Conservation (phyloP, 2,888 invertebrate species). For the Monopis laevigella region DNA sequence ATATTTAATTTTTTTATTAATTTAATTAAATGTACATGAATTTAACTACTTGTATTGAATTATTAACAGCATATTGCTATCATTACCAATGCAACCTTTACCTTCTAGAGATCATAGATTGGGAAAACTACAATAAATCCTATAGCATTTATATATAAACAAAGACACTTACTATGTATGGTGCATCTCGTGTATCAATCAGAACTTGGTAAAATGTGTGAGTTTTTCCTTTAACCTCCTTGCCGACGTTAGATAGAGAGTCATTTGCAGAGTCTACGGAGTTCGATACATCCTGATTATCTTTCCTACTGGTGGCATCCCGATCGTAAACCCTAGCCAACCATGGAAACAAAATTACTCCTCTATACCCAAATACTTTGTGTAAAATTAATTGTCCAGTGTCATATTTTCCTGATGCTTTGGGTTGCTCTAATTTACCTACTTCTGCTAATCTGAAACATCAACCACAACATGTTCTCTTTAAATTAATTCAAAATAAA, state of each 20-base stretch:
- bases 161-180: constrained; percentile 84
- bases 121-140: no score
- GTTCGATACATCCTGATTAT: constrained; percentile 43
- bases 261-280: constrained; percentile 38
- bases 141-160: no score
- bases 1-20: no score
- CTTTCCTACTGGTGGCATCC: constrained; percentile 79
- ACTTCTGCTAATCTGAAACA: constrained; percentile 88
- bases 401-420: constrained; percentile 89
- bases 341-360: constrained; percentile 97
- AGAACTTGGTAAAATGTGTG: constrained; percentile 98
- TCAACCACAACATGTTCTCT: constrained; percentile 17
- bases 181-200: constrained; percentile 96
- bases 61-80: no score
- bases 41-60: no score
- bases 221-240: constrained; percentile 89
- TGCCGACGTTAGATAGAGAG: constrained; percentile 69
- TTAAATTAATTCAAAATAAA: constrained; percentile 15
- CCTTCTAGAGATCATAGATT: no score
- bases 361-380: constrained; percentile 96
- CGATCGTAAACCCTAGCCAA: constrained; percentile 94
- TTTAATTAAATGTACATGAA: no score
- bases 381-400: constrained; percentile 97
- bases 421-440: constrained; percentile 88
- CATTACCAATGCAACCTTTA: no score